Base-by-base conservation (phyloP, 92 coral and sea anemone species). In the Anthopleura xanthogrammica region DNA sequence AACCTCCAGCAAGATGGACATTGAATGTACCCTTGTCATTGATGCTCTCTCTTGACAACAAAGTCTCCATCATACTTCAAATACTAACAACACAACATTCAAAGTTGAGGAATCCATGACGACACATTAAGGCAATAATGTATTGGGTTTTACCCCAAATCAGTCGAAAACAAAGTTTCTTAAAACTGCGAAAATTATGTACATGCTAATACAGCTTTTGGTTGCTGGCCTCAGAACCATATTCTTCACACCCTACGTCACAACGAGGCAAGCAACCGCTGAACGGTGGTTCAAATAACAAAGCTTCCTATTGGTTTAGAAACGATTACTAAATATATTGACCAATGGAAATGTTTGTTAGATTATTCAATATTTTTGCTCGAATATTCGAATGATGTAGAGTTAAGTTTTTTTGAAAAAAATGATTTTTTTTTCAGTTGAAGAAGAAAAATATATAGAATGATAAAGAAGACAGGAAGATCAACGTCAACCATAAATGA, bases 1-100 rank as follows among this genome's bases (percentile, higher is more conserved):
- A 92, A 62, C 99, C 99, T 74, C 99, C 99, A 70, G 83, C 62
- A 43, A 96, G 91, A 24, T 86, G 86, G 24, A 94, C 98, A 64
- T 90, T 94, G 91, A 94, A 93, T 17, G 82, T 86, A 50, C 86
- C 88, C 71, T 77, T 89, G 46, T 78, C 78, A 80, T 78, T 65
- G 76, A 42, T 17, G 55, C 72, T 88, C 48, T 72, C 74, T 82
- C 85, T 79, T 72, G 88, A 75, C 54, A 58, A 85, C 60, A 83
- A 80, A 14, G 87, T 73, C 56, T 90, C 88, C 91, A 87, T 90
- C 76, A 88, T 87, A 48, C 70, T 71, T 71, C 54, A 84, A 48
- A 43, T 43, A 29, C 64, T 20, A 20, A 39, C 41, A 58, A 36
- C 48, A 43, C 60, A 76, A 12, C 10, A 4, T 68, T 78, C 48